Percentiles rank a stretch among this genome's conserved stretches.
Conservation (phyloP, 2,888 invertebrate genomes). For the Epistrophella euchroma region DNA sequence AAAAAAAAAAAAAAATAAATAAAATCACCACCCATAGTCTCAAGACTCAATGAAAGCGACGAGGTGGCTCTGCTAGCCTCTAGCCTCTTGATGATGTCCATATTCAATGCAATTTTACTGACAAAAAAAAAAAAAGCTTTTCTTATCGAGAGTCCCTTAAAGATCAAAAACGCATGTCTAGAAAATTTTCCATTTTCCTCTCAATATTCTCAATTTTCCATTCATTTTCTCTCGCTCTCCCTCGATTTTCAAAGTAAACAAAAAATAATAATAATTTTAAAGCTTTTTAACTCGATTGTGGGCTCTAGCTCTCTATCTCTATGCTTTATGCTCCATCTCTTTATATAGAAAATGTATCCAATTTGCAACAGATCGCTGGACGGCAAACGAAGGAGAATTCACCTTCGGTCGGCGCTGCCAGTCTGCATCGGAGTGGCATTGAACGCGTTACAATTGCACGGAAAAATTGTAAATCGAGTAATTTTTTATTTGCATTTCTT, state of each 20-base stretch:
- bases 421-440: constrained; percentile 75
- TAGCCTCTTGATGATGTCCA: constrained; percentile 47
- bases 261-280: background rate
- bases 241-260: constrained; percentile 1
- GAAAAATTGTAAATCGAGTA: constrained; percentile 27
- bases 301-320: background rate
- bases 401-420: constrained; percentile 52
- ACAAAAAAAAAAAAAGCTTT: constrained; percentile 52
- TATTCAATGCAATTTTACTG: constrained; percentile 49
- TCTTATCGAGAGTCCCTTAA: constrained; percentile 25
- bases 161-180: constrained; percentile 61
- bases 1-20: background rate
- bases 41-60: constrained; percentile 42
- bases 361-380: constrained; percentile 76
- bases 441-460: constrained; percentile 59
- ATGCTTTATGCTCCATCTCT: constrained; percentile 25
- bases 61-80: constrained; percentile 17
- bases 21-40: constrained; percentile 30
- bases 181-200: constrained; percentile 59
- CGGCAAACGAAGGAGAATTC: constrained; percentile 63
- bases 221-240: background rate
- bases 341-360: constrained; percentile 42
- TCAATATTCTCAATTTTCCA: constrained; percentile 30
- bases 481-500: constrained; percentile 18
- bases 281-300: constrained; percentile 9